Base-by-base conservation (phyloP, 2,888 invertebrate species). In the Aphidoletes aphidimyza region DNA sequence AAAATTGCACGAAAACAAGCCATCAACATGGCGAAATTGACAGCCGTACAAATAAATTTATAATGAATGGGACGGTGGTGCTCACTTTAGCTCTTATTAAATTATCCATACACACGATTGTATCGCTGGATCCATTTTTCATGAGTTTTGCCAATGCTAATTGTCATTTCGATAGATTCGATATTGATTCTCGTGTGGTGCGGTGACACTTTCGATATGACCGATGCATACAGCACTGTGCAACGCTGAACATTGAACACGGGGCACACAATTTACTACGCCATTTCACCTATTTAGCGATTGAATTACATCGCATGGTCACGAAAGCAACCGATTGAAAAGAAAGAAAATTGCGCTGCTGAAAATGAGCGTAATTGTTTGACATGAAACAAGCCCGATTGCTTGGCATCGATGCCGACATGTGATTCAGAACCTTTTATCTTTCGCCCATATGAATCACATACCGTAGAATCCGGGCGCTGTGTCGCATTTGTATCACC, bases 281-380 rank as follows among this genome's bases (percentile, higher is more conserved):
- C 54, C 22, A 22, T 69, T 69, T 69, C 69, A 30, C 69, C 69
- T 69, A 69, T 69, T 69, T 30, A 6, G 22, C 9, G n/a, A 47
- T 47, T 54, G 11, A 54, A 22, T 54, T 26, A 30, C 69, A 69
- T 69, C 30, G 3, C 5, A 69, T 69, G 69, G 69, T 69, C 69
- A 69, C 69, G 69, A 69, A 69, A 69, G 69, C 30, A 30, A 30
- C 34, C n/a, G 9, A 30, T 14, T n/a, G n/a, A n/a, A 22, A 22
- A 26, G 69, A 69, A 69, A 69, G 69, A 30, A 69, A 69, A 69
- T 69, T 22, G 54, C 26, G 69, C 30, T 14, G 14, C 8, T 30
- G 69, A 69, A 69, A 69, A 69, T 69, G 69, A 69, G 69, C 69
- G 69, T 69, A 69, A 69, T 69, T 69, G 69, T 69, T 69, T 30